Base-by-base conservation (phyloP, 2,888 invertebrate genomes). In the Folsomia manolachei region DNA sequence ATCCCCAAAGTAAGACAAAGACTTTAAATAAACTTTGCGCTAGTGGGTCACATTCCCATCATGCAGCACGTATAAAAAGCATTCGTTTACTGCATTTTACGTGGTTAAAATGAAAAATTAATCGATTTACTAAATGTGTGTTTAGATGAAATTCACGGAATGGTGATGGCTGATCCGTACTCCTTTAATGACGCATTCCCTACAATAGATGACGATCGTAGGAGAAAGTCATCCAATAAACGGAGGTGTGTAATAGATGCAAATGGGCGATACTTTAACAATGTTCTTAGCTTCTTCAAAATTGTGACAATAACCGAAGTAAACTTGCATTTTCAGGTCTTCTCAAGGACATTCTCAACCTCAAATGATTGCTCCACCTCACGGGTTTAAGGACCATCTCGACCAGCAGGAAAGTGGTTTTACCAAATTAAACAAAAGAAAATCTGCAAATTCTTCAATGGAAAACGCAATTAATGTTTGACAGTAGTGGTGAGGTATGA, bases 401-500 rank as follows among this genome's bases (percentile, higher is more conserved):
- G 63, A 9, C 9, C 2, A 66, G n/a, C n/a, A n/a, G 19, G 11
- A n/a, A 66, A 63, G 56, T 61, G 24, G 64, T 63, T 26, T 24
- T 7, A 69, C 2, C 9, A 53, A 9, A n/a, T 18, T 24, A 25
- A 39, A 24, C 24, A 62, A 71, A n/a, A 21, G 51, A 7, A 72
- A 62, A 65, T 19, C 70, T n/a, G n/a, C n/a, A n/a, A 65, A 69
- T 53, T 24, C 24, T 27, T 56, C 71, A 19, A 76, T 68, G 63
- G 76, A 76, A 67, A 74, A 70, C 19, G 72, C 74, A 14, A 76
- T 76, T 61, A 74, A 74, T 27, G 76, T 76, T 21, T 76, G 73
- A 73, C 52, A 67, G 21, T 71, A 39, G 61, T 56, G 21, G 56
- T 39, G 14, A 39, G 39, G 39, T 14, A 39, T 39, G 39, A 14